A percentile compares a stretch with the other conserved stretches of the same genome.
phyloP scores from a whole-genome alignment of 2,113 vertebrate genomes.

The Cheirogaleus medius region DNA sequence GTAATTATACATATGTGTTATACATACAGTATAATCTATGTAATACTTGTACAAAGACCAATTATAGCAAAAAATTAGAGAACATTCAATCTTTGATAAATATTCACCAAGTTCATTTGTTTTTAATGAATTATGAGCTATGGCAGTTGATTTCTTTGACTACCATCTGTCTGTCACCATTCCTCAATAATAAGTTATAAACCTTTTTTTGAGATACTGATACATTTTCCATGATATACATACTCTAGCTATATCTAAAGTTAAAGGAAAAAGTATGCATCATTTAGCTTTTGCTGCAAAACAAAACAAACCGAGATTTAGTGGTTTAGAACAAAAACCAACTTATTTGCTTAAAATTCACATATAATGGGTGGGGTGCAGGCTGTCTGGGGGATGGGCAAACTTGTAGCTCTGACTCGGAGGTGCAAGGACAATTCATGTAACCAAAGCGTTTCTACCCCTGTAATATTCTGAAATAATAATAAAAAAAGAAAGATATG shows the following conservation, averaged over 20 bases:
- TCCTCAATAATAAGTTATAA: not conserved
- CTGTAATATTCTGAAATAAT: too few relatives aligned
- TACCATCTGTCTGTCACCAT: too few relatives aligned
- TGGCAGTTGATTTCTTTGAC: not conserved
- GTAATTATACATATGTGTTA: too few relatives aligned
- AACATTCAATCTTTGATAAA: not conserved
- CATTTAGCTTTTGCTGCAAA: not conserved
- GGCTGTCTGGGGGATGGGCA: too few relatives aligned
- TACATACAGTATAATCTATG: not conserved
- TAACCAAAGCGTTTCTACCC: too few relatives aligned
- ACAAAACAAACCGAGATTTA: not conserved
- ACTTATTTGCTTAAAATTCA: not conserved
- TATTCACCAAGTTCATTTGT: not conserved
- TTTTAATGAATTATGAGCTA: not conserved
- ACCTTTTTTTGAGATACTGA: not conserved
- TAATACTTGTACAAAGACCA: not conserved
- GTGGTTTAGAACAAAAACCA: not conserved
- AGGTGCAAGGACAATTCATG: too few relatives aligned
- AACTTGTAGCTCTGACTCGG: too few relatives aligned
- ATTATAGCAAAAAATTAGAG: not conserved
- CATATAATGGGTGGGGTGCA: too few relatives aligned
- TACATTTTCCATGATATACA: not conserved
- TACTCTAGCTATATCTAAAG: not conserved
- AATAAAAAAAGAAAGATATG: too few relatives aligned
- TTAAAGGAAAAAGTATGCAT: not conserved